Base-by-base conservation (phyloP, 2,797 vertebrate genomes). In the Acipenser ruthenus region DNA sequence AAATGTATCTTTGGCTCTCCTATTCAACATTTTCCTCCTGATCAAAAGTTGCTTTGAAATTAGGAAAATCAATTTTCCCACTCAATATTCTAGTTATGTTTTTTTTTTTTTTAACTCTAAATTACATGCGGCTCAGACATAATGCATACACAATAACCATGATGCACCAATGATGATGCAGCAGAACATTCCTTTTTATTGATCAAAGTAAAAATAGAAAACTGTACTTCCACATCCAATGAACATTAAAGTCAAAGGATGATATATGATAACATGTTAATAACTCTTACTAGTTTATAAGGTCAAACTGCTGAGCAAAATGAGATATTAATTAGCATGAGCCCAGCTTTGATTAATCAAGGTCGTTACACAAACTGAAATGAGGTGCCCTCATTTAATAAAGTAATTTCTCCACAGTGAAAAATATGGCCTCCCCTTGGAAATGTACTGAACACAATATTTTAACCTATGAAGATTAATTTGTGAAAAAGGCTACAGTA, bases 291-390 rank as follows among this genome's bases (percentile, higher is more conserved):
- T 70, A 69, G 75, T 82, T 81, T 71, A 77, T 74, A 77, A 77
- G 80, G 83, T 82, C 81, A 78, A 61, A 71, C 62, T n/a, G 76
- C 75, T 74, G 37, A 69, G 67, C 50, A 65, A 73, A 80, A 76
- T 72, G 73, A 75, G 73, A 77, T 78, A 69, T 78, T 86, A 82
- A 87, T 88, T 81, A 86, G 74, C 74, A 73, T 15, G 66, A 72
- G 70, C 70, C 74, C 72, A 67, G 74, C 68, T 72, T 80, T 83
- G 86, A 87, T 89, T 82, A 82, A 86, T 79, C 73, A 78, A 80
- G 79, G 72, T 82, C 75, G 71, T 84, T 84, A 81, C 73, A 74
- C 6, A 71, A 75, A 72, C 70, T 67, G 72, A 72, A 68, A 49
- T 58, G 58, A 70, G 50, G 66, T 80, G 73, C 75, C 64, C 73